Percentiles rank a stretch among this genome's conserved stretches.
phyloP scores from a whole-genome alignment of 2,797 vertebrate species.

The Crypturellus tataupa region DNA sequence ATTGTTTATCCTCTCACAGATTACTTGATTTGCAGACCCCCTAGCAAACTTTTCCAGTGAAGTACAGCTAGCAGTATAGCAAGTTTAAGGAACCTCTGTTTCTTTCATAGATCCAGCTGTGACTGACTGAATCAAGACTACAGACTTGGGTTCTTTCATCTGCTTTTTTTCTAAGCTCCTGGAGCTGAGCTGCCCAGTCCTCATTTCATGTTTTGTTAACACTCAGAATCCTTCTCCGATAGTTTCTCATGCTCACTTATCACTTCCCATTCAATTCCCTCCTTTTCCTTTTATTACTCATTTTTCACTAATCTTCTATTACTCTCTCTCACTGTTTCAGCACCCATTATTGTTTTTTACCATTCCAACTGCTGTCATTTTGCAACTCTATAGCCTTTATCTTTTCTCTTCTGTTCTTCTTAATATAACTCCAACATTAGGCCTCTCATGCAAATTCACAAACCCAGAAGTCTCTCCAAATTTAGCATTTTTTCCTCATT shows the following conservation, averaged over 20 bases:
- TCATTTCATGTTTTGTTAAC: background rate
- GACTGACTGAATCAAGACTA: background rate
- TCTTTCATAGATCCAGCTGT: background rate
- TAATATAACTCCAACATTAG: background rate
- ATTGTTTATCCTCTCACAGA: accelerated
- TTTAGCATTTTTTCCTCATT: background rate
- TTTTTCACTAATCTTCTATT: background rate
- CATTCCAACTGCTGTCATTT: background rate
- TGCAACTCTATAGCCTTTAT: background rate
- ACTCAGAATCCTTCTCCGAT: background rate
- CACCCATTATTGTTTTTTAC: background rate
- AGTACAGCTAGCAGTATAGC: background rate
- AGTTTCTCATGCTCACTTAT: background rate
- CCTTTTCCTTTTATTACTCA: background rate
- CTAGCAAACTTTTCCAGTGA: background rate
- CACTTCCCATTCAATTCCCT: background rate
- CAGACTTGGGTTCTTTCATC: background rate
- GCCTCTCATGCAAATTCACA: background rate
- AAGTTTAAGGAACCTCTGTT: background rate
- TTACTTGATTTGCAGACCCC: background rate
- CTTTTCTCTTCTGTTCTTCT: background rate
- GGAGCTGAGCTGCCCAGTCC: background rate
- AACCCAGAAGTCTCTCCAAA: background rate
- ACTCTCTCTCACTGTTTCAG: background rate
- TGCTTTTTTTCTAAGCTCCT: background rate